Percentiles rank a stretch among this genome's conserved stretches.
Conservation (phyloP, 2,888 invertebrate species). For the Hypolimnas misippus region DNA sequence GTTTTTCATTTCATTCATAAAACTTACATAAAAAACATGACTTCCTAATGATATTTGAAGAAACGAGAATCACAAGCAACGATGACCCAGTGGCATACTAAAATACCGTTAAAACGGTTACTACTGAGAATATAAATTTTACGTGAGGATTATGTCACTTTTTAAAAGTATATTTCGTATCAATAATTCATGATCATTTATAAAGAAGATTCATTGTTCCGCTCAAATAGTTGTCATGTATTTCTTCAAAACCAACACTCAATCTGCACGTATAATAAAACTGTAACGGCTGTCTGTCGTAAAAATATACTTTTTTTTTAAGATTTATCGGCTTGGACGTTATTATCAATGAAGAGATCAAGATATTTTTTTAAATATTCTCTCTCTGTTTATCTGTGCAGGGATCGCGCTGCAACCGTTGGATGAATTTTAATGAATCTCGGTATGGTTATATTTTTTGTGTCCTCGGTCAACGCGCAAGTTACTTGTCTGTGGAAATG, state of each 20-base stretch:
- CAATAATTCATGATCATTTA: background rate
- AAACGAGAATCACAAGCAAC: constrained; percentile 24
- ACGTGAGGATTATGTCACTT: constrained; percentile 25
- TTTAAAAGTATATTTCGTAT: constrained; percentile 12
- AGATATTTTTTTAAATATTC: background rate
- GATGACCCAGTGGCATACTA: constrained; percentile 31
- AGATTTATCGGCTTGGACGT: background rate
- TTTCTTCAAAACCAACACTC: background rate
- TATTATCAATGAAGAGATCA: background rate
- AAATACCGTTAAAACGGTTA: constrained; percentile 33
- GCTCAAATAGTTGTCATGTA: background rate
- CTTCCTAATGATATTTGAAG: constrained; percentile 30
- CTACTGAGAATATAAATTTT: constrained; percentile 29
- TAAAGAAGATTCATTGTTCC: constrained; percentile 3
- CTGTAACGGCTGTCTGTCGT: background rate
- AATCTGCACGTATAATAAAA: too few species aligned
- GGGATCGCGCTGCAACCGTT: too few species aligned
- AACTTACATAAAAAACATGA: constrained; percentile 29
- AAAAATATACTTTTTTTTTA: background rate
- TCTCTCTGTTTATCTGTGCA: too few species aligned
- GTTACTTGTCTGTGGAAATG: too few species aligned
- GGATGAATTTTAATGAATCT: too few species aligned
- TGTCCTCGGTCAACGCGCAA: too few species aligned
- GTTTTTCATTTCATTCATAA: constrained; percentile 39
- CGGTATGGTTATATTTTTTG: too few species aligned